A percentile compares a stretch with the other conserved stretches of the same genome.
phyloP scores from a whole-genome alignment of 2,888 invertebrate genomes.

The Stenotaenia linearis region DNA sequence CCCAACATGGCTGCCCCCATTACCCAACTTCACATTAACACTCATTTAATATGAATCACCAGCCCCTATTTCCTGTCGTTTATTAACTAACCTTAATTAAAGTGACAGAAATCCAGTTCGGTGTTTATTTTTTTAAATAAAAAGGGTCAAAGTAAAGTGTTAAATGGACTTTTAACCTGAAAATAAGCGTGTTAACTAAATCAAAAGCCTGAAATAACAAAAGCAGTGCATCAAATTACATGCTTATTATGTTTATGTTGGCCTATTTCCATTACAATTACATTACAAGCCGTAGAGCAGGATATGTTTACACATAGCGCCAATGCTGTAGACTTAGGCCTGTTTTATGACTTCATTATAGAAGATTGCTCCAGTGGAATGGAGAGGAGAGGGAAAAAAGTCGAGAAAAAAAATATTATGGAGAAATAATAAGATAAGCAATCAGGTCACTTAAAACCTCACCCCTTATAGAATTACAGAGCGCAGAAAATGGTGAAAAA shows the following conservation, averaged over 20 bases:
- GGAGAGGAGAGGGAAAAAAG: background rate
- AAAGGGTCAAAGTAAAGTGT: background rate
- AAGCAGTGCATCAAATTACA: constrained; percentile 13
- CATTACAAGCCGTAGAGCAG: background rate
- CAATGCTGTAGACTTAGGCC: constrained; percentile 1
- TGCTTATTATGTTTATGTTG: constrained; percentile 22
- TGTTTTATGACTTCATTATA: constrained; percentile 20
- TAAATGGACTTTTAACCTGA: constrained; percentile 26
- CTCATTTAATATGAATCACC: too few relatives aligned
- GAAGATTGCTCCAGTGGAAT: background rate
- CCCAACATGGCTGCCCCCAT: too few relatives aligned
- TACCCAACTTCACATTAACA: background rate
- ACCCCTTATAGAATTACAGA: constrained; percentile 2
- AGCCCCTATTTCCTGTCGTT: too few relatives aligned
- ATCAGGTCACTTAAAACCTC: background rate
- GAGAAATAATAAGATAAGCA: constrained; percentile 20
- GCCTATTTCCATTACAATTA: constrained; percentile 23
- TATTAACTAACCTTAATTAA: too few relatives aligned
- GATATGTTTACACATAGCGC: constrained; percentile 12
- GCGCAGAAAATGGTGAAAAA: background rate
- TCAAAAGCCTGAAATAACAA: constrained; percentile 12
- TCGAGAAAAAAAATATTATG: background rate
- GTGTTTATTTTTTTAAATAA: background rate
- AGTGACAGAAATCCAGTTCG: too few relatives aligned
- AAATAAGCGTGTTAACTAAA: constrained; percentile 19